phyloP scores from a whole-genome alignment of 2,888 invertebrate genomes.

The Ecdyonurus torrentis region DNA sequence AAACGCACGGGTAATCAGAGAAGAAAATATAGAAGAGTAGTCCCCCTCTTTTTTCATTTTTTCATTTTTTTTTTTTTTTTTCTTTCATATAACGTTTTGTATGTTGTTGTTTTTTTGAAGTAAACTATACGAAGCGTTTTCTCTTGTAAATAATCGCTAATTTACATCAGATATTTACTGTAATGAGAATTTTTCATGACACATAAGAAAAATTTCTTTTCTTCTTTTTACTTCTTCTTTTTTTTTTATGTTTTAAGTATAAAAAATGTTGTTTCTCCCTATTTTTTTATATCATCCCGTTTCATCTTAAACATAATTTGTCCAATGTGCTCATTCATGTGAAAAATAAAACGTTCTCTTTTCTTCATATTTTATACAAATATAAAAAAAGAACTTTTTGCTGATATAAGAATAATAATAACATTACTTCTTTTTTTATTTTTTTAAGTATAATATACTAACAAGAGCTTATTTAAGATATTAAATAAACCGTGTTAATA shows the following conservation, averaged over 20 bases:
- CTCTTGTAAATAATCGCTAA: neutral
- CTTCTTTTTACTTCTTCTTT: neutral
- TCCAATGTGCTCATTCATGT: neutral
- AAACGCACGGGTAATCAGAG: neutral
- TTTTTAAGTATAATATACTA: too few relatives aligned
- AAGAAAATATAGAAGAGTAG: neutral
- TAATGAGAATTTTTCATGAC: neutral
- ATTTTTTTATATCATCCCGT: too few relatives aligned
- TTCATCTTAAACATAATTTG: too few relatives aligned
- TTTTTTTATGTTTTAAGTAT: neutral
- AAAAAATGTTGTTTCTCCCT: too few relatives aligned
- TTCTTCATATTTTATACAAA: neutral
- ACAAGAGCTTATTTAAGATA: too few relatives aligned
- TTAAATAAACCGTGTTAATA: too few relatives aligned
- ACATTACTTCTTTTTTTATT: too few relatives aligned
- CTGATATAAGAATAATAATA: too few relatives aligned
- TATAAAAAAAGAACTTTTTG: too few relatives aligned
- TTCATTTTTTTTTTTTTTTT: too few relatives aligned
- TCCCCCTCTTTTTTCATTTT: too few relatives aligned
- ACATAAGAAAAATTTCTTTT: neutral
- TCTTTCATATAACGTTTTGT: neutral
- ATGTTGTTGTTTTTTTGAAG: neutral
- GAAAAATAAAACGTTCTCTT: neutral
- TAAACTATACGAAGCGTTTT: neutral
- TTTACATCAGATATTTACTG: neutral